Base-by-base conservation (phyloP, 2,888 invertebrate genomes). In the Eulithis testata region DNA sequence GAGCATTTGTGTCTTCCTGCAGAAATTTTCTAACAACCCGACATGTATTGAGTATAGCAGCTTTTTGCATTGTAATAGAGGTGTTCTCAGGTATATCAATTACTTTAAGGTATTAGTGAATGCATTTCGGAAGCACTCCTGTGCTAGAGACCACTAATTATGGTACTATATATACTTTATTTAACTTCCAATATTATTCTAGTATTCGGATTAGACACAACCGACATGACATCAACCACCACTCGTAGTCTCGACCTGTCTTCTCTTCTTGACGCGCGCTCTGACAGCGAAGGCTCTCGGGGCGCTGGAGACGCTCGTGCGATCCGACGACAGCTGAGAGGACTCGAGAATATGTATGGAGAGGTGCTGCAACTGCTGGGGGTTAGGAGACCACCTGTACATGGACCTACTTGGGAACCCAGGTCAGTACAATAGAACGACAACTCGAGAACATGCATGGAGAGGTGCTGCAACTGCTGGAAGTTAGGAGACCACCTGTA, bases 401-500 rank as follows among this genome's bases (percentile, higher is more conserved):
- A 87, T 47, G 79, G 84, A 5, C 82, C 84, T 0, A 73, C 82
- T 9, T 86, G 86, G 86, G 86, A 86, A 43, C 82, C 87, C 0
- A 80, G 84, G 85, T 85, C 21, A 69, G 68, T 27, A 21, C 4
- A 0, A 11, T 9, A 14, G 11, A 27, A n/a, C n/a, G n/a, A n/a
- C n/a, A n/a, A n/a, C 90, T 97, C 4, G 97, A 97, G 92, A 96
- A 95, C 74, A 97, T 97, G 97, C 97, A 97, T 82, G 96, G 96
- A 0, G 97, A 97, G 91, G 97, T 97, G 78, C 75, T 94, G 70
- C 91, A 94, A 71, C 85, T 94, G 73, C 77, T 94, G 6, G 93
- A 94, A 0, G 87, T 89, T 0, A 75, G 88, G 73, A 84, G 86
- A 45, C 88, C 88, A 0, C 70, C 84, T 0, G 80, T 80, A 21